Conservation (phyloP, 1,140 invertebrate species). For the Myzus persicae region DNA sequence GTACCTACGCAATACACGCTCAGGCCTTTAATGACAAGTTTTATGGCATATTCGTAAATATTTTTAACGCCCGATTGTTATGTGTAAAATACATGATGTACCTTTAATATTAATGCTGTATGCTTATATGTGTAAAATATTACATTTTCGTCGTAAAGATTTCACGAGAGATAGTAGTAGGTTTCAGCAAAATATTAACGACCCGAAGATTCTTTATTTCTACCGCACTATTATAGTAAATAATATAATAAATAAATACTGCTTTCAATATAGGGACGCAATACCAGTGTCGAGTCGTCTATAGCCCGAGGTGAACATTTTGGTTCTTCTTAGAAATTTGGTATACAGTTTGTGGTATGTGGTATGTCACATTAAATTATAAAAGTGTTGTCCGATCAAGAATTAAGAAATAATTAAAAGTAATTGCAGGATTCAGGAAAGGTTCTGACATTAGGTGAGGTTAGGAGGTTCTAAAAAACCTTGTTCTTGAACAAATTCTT, state of each 20-base stretch:
- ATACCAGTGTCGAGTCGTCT: background rate
- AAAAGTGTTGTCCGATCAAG: background rate
- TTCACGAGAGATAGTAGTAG: background rate
- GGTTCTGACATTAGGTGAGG: no score
- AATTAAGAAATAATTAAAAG: background rate
- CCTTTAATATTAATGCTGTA: background rate
- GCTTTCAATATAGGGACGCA: background rate
- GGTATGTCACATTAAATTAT: background rate
- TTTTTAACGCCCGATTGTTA: background rate
- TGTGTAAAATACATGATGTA: background rate
- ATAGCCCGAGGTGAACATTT: background rate
- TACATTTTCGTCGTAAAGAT: background rate
- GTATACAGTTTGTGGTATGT: background rate
- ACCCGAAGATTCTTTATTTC: background rate
- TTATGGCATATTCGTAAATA: background rate
- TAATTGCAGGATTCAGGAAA: background rate
- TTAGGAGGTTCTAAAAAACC: no score
- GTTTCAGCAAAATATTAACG: background rate
- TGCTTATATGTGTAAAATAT: background rate
- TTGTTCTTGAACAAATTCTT: no score
- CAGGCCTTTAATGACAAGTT: background rate
- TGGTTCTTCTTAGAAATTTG: background rate
- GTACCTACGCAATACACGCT: background rate
- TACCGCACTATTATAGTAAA: background rate
- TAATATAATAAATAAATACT: background rate